Evolutionary conservation across 2,888 invertebrate species (phyloP), one percentile per base, ranked within the genome.

Genomic region (Tetramorium bicarinatum): DNA sequence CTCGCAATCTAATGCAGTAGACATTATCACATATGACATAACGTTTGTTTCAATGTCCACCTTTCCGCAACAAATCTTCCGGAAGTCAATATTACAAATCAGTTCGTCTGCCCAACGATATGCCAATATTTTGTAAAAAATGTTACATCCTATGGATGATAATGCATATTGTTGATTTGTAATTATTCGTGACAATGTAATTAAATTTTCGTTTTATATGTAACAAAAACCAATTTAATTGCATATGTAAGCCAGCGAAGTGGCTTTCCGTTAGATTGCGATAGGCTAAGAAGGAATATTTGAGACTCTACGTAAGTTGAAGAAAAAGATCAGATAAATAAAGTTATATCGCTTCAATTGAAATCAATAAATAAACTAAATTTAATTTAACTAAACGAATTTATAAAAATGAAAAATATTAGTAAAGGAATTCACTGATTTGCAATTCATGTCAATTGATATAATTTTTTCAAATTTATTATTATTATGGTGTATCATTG

Each of bases 1-100:
- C 56, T 80, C 47, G 79, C 71, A 71, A 80, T 80, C 25, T 80
- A 80, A 80, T 29, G 21, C 47, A 47, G 8, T 21, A 34, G 7
- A 56, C n/a, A 67, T 44, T 38, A 59, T 8, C n/a, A 18, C 25
- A 41, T n/a, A 41, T 54, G 62, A 66, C 44, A n/a, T n/a, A 29
- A 79, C 44, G 21, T 67, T 67, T 1, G 67, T 56, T 59, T 77
- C n/a, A 41, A 13, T 34, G 29, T 34, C 7, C n/a, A n/a, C n/a
- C 3, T 44, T 25, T 21, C 6, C 8, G n/a, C 41, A 44, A 77
- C 1, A 11, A 44, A 69, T 79, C 47, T 79, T 41, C 44, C 54
- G 52, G 25, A 67, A 56, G 29, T 67, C 79, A 59, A 56, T 49
- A 9, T 29, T 69, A 34, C 69, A 69, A 44, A 61, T 69, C 34